Evolutionary conservation across 2,888 invertebrate species (phyloP).

Genomic region (Emmelina monodactyla): DNA sequence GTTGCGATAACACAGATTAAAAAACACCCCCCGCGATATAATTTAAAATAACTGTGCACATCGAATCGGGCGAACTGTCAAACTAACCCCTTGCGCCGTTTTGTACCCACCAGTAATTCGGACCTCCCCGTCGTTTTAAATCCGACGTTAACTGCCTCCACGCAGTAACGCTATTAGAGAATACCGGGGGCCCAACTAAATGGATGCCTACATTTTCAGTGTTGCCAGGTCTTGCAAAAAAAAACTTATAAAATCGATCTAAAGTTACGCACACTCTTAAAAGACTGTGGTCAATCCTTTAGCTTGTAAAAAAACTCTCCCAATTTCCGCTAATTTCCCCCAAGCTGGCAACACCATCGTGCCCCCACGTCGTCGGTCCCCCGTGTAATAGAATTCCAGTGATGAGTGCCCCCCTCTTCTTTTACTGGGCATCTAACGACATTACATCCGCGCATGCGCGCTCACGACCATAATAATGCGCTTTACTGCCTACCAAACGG

Average conservation of each 20-base stretch:
- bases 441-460: constrained; percentile 52
- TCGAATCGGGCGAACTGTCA: constrained; percentile 42
- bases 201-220: constrained; percentile 46
- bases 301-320: no score
- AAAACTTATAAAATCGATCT: no score
- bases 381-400: constrained; percentile 60
- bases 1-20: constrained; percentile 28
- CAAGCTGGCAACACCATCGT: no score
- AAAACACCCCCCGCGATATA: constrained; percentile 42
- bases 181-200: constrained; percentile 35
- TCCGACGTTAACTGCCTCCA: background rate
- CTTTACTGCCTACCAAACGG: no score
- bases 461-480: no score
- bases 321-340: no score
- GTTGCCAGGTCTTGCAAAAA: no score
- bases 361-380: no score
- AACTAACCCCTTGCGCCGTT: constrained; percentile 20
- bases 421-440: constrained; percentile 49
- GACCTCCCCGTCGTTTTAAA: background rate
- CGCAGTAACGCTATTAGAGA: background rate
- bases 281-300: no score
- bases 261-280: no score
- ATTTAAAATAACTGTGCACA: constrained; percentile 60
- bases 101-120: constrained; percentile 27
- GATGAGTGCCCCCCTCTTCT: constrained; percentile 31